Evolutionary conservation across 1,140 invertebrate genomes (phyloP).

Genomic region (Scylla paramamosain): DNA sequence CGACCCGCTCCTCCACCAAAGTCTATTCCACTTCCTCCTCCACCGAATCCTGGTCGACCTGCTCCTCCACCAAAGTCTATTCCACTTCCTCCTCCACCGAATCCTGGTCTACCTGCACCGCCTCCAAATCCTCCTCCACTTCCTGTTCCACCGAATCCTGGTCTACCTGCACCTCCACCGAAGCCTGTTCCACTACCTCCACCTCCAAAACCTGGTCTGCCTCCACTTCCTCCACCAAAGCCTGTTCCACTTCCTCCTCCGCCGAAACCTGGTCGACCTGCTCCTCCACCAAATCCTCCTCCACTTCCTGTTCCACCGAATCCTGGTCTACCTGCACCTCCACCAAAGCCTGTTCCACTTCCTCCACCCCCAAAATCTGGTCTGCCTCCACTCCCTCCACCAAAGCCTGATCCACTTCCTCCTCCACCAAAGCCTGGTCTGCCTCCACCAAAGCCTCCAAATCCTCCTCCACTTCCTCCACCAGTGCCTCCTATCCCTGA

Average conservation of each 20-base stretch:
- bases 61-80: not conserved
- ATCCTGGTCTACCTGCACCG: constrained; percentile 34
- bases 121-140: not conserved
- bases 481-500: not conserved
- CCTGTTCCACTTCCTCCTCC: not conserved
- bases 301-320: constrained; percentile 28
- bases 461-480: not conserved
- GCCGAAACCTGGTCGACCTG: constrained; percentile 9
- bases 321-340: constrained; percentile 17
- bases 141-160: constrained; percentile 13
- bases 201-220: not conserved
- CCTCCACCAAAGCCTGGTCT: constrained; percentile 2
- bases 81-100: constrained; percentile 18
- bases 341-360: not conserved
- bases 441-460: not conserved
- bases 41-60: constrained; percentile 37
- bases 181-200: not conserved
- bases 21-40: not conserved
- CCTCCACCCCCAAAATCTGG: constrained; percentile 28
- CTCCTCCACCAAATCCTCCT: not conserved
- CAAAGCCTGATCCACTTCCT: not conserved
- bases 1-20: not conserved
- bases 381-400: constrained; percentile 27
- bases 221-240: constrained; percentile 16
- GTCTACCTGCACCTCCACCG: not conserved